Conservation (phyloP, 2,113 vertebrate genomes). For the Callopanchax toddi region DNA sequence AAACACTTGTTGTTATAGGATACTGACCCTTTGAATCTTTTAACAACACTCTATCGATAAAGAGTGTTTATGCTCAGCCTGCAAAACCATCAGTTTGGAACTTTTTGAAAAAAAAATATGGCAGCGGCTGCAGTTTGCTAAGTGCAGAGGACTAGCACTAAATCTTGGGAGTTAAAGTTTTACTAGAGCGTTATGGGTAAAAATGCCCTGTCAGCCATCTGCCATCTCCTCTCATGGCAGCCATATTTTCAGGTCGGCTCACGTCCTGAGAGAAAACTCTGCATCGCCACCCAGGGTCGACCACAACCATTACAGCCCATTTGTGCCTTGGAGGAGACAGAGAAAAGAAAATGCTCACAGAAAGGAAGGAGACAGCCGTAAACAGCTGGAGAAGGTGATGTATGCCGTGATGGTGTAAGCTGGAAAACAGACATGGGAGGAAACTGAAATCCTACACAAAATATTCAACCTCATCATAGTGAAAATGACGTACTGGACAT, state of each 20-base stretch:
- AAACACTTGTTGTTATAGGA: conserved; percentile 96
- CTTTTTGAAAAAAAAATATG: conserved; percentile 87
- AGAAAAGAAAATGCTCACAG: conserved; percentile 50
- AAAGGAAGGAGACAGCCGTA: background rate
- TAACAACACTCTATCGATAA: conserved; percentile 99
- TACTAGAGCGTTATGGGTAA: conserved; percentile 99
- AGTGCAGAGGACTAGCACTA: conserved; percentile 93
- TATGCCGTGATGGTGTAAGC: background rate
- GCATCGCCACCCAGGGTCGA: conserved; percentile 88
- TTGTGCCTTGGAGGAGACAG: conserved; percentile 46
- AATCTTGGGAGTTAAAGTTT: conserved; percentile 99
- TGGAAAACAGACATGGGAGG: background rate
- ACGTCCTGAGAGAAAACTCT: conserved; percentile 84
- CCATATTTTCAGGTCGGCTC: conserved; percentile 97
- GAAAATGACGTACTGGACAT: background rate
- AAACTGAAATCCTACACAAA: background rate
- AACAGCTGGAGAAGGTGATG: background rate
- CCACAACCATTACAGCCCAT: conserved; percentile 87
- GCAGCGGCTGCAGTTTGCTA: conserved; percentile 97
- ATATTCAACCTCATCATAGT: background rate
- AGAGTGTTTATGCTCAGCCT: conserved; percentile 97
- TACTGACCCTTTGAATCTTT: conserved; percentile 98
- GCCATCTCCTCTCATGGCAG: conserved; percentile 97
- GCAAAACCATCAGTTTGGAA: conserved; percentile 99
- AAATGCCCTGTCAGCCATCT: conserved; percentile 99